Evolutionary conservation across 2,888 invertebrate genomes (phyloP).

Genomic region (Drosophila nr. fundita): DNA sequence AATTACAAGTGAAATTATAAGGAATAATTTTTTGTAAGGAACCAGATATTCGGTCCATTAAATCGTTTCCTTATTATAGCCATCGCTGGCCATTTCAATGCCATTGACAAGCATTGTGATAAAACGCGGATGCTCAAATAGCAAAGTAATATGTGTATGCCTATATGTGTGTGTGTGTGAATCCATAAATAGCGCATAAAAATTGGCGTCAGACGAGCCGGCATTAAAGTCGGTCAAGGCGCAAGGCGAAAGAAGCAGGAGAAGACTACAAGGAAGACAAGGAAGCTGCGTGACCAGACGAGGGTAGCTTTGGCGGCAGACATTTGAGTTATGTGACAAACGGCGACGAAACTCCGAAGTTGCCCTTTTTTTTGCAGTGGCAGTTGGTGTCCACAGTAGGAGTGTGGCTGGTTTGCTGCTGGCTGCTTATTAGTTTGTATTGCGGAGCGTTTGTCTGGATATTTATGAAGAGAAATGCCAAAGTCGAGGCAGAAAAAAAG

Average conservation of each 20-base stretch:
- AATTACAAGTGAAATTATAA: neutral
- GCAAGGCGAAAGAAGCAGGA: constrained; percentile 37
- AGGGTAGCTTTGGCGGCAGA: constrained; percentile 75
- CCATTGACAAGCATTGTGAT: constrained; percentile 14
- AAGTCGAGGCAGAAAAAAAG: neutral
- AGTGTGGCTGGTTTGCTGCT: constrained; percentile 54
- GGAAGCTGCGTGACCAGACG: constrained; percentile 73
- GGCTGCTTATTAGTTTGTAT: constrained; percentile 76
- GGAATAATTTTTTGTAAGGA: neutral
- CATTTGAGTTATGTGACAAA: constrained; percentile 80
- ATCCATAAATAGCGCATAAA: constrained; percentile 64
- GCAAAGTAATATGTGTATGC: constrained; percentile 22
- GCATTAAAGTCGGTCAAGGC: constrained; percentile 79
- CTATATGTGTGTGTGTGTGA: neutral
- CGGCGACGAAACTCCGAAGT: constrained; percentile 36
- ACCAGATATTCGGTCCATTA: constrained; percentile 4
- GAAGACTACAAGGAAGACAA: constrained; percentile 14
- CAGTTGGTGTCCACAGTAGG: constrained; percentile 58
- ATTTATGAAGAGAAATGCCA: constrained; percentile 73
- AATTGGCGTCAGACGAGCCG: constrained; percentile 82
- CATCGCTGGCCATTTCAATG: neutral
- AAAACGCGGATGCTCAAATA: constrained; percentile 17
- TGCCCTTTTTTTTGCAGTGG: constrained; percentile 6
- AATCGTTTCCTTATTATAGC: neutral
- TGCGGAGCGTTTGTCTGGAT: constrained; percentile 65